phyloP scores from a whole-genome alignment of 2,888 invertebrate species.

The Andrena bucephala region DNA sequence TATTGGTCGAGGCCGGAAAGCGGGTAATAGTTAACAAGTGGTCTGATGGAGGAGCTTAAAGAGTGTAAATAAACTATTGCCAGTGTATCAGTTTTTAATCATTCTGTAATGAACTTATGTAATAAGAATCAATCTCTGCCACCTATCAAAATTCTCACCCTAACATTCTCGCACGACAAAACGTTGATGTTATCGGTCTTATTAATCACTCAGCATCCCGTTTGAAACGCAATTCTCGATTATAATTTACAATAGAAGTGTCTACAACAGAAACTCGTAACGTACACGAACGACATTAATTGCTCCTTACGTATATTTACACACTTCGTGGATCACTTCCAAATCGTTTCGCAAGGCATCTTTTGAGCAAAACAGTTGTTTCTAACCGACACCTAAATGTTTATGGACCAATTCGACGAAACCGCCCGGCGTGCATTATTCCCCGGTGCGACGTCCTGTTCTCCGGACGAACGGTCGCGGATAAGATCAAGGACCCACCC shows the following conservation, averaged over 20 bases:
- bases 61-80: constrained; percentile 57
- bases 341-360: constrained; percentile 79
- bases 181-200: constrained; percentile 47
- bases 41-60: constrained; percentile 42
- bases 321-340: constrained; percentile 70
- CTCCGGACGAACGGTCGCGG: background rate
- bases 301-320: constrained; percentile 77
- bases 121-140: constrained; percentile 59
- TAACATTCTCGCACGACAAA: constrained; percentile 68
- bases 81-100: constrained; percentile 64
- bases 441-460: background rate
- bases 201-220: constrained; percentile 34
- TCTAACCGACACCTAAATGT: constrained; percentile 50
- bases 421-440: background rate
- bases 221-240: constrained; percentile 55
- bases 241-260: constrained; percentile 66
- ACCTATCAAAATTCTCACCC: constrained; percentile 55
- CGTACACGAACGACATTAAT: constrained; percentile 67
- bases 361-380: constrained; percentile 81
- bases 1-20: constrained; percentile 8
- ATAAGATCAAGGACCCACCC: constrained; percentile 20
- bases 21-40: constrained; percentile 17
- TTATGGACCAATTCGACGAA: constrained; percentile 19
- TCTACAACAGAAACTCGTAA: constrained; percentile 67
- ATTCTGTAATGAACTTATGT: constrained; percentile 61